A percentile compares a stretch with the other conserved stretches of the same genome.
These are phyloP conservation scores for Acrossocheilus fasciatus DNA, from an alignment of 2,797 vertebrate genomes.

Conservation along the genomic window DNA sequence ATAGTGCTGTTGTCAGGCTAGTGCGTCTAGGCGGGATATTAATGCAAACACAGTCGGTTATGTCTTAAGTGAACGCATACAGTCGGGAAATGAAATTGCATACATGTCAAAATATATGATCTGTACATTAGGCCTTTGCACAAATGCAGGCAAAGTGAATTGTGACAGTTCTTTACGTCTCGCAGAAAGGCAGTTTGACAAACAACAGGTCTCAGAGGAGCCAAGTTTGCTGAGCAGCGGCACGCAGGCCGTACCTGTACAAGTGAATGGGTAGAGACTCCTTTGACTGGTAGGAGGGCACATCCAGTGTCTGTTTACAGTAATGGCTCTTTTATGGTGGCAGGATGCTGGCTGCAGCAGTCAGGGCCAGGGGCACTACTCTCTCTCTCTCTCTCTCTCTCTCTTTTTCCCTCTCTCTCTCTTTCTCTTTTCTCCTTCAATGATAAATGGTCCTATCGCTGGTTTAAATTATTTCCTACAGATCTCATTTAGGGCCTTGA, in stretches of 20 bases:
- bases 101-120: constrained; percentile 22
- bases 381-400: constrained; percentile 41
- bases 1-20: constrained; percentile 26
- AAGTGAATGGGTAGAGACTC: constrained; percentile 42
- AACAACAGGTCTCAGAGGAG: constrained; percentile 38
- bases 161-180: not conserved
- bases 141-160: not conserved
- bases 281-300: constrained; percentile 36
- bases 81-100: constrained; percentile 20
- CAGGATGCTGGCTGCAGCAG: constrained; percentile 65
- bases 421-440: constrained; percentile 54
- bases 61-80: constrained; percentile 16
- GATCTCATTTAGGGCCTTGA: constrained; percentile 88
- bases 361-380: constrained; percentile 69
- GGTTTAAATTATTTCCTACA: constrained; percentile 87
- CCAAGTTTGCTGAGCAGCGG: not conserved
- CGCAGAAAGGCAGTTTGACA: constrained; percentile 42
- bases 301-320: constrained; percentile 50
- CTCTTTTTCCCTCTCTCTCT: not conserved
- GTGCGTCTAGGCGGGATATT: not conserved
- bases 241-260: constrained; percentile 20
- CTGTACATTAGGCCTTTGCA: constrained; percentile 14
- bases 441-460: constrained; percentile 84
- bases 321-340: constrained; percentile 67
- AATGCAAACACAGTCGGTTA: constrained; percentile 21